Conservation (phyloP, 1,140 invertebrate species). For the Carposina sasakii region DNA sequence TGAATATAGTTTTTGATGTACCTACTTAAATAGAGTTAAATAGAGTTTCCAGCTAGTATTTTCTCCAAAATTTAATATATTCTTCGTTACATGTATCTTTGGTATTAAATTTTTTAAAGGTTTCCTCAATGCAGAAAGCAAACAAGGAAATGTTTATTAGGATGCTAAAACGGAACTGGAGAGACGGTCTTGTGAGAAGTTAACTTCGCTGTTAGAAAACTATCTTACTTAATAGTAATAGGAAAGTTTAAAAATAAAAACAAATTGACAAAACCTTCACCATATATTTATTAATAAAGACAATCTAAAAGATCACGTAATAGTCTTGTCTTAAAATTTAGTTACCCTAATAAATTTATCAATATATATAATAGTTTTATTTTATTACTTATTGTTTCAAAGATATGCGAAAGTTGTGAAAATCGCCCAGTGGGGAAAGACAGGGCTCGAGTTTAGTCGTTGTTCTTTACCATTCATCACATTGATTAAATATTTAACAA, state of each 20-base stretch:
- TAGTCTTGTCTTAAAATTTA: slow-evolving; percentile 72
- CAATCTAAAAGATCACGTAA: slow-evolving; percentile 73
- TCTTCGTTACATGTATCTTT: too few relatives aligned
- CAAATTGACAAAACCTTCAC: slow-evolving; percentile 69
- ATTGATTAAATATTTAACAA: slow-evolving; percentile 62
- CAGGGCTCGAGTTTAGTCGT: slow-evolving; percentile 56
- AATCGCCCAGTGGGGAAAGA: slow-evolving; percentile 46
- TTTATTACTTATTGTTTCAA: slow-evolving; percentile 72
- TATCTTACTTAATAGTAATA: too few relatives aligned
- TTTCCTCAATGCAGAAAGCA: too few relatives aligned
- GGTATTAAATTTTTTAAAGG: too few relatives aligned
- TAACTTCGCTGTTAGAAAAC: too few relatives aligned
- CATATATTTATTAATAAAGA: slow-evolving; percentile 74
- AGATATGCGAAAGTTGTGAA: slow-evolving; percentile 69
- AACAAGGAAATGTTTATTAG: too few relatives aligned
- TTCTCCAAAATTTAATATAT: too few relatives aligned
- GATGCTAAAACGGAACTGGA: too few relatives aligned
- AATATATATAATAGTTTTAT: slow-evolving; percentile 69
- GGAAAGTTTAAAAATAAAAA: slow-evolving; percentile 67
- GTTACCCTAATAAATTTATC: slow-evolving; percentile 72
- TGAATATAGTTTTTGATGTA: too few relatives aligned
- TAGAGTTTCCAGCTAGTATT: too few relatives aligned
- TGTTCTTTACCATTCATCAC: slow-evolving; percentile 63
- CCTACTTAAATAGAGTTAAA: too few relatives aligned
- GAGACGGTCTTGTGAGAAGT: too few relatives aligned